These are phyloP conservation scores for Neodiprion fabricii DNA, from an alignment of 1,140 invertebrate genomes.

Conservation along the genomic window DNA sequence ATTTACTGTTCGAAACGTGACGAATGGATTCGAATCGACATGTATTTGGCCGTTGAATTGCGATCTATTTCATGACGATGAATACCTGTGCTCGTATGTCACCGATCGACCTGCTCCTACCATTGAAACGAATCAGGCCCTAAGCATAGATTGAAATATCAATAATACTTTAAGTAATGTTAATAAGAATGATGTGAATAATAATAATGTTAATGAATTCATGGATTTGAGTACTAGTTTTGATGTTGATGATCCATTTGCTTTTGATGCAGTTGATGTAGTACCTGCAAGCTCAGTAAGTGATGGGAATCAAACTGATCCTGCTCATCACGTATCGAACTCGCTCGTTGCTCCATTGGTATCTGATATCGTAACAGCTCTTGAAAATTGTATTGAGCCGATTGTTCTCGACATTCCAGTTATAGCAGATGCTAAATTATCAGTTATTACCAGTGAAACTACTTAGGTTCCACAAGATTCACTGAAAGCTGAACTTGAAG, in stretches of 20 bases:
- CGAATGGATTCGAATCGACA: neutral
- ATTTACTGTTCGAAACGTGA: slow-evolving; percentile 35
- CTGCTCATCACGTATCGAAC: neutral
- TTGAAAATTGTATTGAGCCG: neutral
- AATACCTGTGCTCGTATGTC: too few species aligned
- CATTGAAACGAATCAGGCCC: neutral
- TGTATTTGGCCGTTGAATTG: neutral
- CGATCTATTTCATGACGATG: too few species aligned
- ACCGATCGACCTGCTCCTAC: neutral
- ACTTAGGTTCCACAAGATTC: neutral
- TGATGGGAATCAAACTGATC: neutral
- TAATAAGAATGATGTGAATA: too few species aligned
- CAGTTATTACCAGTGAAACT: slow-evolving; percentile 7
- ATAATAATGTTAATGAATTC: too few species aligned
- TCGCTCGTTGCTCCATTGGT: neutral
- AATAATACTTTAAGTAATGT: neutral
- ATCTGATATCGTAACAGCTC: neutral
- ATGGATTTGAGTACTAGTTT: too few species aligned
- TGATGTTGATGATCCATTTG: too few species aligned
- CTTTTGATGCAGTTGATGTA: too few species aligned
- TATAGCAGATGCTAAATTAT: neutral
- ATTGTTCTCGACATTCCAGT: neutral
- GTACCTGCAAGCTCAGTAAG: slow-evolving; percentile 2
- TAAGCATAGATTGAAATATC: neutral
- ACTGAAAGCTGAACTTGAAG: neutral